Evolutionary conservation across 2,797 vertebrate species (phyloP).

Genomic region (Etheostoma nigrum): DNA sequence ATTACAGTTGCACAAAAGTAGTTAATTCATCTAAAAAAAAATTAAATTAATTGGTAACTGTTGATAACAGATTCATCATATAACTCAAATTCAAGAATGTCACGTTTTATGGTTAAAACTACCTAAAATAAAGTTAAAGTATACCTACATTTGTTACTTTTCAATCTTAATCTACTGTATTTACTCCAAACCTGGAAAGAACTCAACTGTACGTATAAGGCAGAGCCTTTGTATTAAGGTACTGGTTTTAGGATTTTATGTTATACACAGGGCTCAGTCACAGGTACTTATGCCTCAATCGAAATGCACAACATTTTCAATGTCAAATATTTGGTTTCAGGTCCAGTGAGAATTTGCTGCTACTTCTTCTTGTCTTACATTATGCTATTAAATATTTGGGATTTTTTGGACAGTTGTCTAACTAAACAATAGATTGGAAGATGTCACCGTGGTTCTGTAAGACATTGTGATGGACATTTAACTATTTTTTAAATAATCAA

Average conservation of each 20-base stretch:
- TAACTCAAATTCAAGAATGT: background rate
- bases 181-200: too few relatives aligned
- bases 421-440: background rate
- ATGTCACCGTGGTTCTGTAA: background rate
- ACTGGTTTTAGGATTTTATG: too few relatives aligned
- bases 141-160: too few relatives aligned
- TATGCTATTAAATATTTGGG: background rate
- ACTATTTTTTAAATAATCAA: background rate
- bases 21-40: accelerated
- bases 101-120: background rate
- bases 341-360: background rate
- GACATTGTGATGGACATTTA: too few relatives aligned
- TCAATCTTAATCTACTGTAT: too few relatives aligned
- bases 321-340: background rate
- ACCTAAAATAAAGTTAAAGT: too few relatives aligned
- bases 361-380: too few relatives aligned
- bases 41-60: background rate
- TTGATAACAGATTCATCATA: background rate
- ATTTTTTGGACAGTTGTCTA: background rate
- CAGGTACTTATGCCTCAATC: background rate
- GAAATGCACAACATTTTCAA: too few relatives aligned
- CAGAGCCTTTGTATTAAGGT: too few relatives aligned
- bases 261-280: too few relatives aligned
- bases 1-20: too few relatives aligned
- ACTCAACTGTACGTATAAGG: too few relatives aligned